Evolutionary conservation across 2,113 vertebrate species (phyloP), one percentile per base, ranked within the genome.

Genomic region (Fulmarus glacialis): DNA sequence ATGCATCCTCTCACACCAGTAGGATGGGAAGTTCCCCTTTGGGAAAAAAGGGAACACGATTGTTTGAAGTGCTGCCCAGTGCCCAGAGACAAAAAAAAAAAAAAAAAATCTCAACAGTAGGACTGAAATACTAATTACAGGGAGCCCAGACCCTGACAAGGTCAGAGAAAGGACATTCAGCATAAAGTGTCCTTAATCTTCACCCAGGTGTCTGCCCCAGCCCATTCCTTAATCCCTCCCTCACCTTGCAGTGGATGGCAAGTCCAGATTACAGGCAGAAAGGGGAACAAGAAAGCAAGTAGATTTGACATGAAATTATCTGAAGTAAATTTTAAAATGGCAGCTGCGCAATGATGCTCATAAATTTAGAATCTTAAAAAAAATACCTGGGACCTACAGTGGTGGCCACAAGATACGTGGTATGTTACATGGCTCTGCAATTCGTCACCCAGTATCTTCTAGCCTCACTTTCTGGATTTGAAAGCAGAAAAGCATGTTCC

Each of bases 351-450:
- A 67, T 6, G 23, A 45, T 79, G 73, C 43, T 68, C 13, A 75
- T 67, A 87, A 68, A 85, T 90, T 63, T 11, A 94, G 40, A 94
- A 94, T 79, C 50, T 82, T 74, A 78, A 91, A 92, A 67, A 84
- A 45, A 45, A 87, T 90, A 96, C 89, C 96, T 97, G 93, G 40
- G 78, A 94, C 93, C 95, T 93, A 97, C 71, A 95, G 50, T 34
- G 72, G 75, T 67, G 89, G 71, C 82, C 86, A 92, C 59, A 72
- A 81, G 90, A 73, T 24, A 75, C 0, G 20, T 75, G 52, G 68
- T 59, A 40, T 30, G 11, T 87, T 81, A 97, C 50, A 74, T 73
- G 79, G 63, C 53, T 89, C 92, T 95, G 92, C 67, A 90, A 87
- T 64, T 84, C 27, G 0, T 87, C 94, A 93, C 38, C 56, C 88